Conservation (phyloP, 2,113 vertebrate species). For the Lontra canadensis region DNA sequence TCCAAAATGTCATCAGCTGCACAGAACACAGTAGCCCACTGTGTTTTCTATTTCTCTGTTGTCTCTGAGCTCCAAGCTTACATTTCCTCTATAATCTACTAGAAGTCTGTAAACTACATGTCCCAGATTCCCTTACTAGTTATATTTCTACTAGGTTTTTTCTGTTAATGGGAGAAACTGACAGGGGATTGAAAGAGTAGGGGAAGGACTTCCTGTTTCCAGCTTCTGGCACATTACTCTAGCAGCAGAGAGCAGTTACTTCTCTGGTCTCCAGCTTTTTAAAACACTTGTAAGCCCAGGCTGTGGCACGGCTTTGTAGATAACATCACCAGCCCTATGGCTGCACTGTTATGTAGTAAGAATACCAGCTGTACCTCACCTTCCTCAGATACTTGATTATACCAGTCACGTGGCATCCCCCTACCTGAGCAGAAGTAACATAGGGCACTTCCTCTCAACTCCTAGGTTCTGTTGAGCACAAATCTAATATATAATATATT, state of each 20-base stretch:
- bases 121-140: not conserved
- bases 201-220: not conserved
- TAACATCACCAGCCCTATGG: too few species aligned
- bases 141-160: not conserved
- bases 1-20: not conserved
- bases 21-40: not conserved
- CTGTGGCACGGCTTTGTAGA: accelerated
- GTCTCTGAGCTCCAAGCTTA: not conserved
- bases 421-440: not conserved
- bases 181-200: not conserved
- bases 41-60: not conserved
- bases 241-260: not conserved
- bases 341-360: not conserved
- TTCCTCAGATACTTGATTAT: not conserved
- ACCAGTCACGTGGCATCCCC: accelerated
- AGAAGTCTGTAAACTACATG: not conserved
- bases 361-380: not conserved
- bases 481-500: not conserved
- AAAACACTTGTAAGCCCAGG: not conserved
- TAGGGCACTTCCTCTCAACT: not conserved
- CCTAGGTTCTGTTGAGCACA: not conserved
- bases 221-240: not conserved
- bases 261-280: not conserved
- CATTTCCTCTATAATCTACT: not conserved
- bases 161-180: not conserved